phyloP scores from a whole-genome alignment of 2,797 vertebrate genomes.

The Lates japonicus region DNA sequence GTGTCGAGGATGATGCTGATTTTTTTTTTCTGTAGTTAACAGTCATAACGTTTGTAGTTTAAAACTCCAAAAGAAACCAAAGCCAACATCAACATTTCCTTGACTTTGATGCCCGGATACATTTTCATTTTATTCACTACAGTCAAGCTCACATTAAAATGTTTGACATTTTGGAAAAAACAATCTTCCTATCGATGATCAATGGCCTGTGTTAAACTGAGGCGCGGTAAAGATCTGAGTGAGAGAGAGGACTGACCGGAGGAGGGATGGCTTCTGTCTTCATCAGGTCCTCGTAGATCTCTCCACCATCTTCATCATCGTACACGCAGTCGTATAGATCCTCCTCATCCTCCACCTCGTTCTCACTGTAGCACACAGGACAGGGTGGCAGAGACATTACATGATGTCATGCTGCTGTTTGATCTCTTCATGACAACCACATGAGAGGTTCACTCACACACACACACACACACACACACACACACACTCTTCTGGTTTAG shows the following conservation, averaged over 20 bases:
- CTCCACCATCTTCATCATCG: slow-evolving; percentile 95
- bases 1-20: too few species aligned
- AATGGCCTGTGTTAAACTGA: not conserved
- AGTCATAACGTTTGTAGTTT: too few species aligned
- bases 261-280: slow-evolving; percentile 92
- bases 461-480: slow-evolving; percentile 10
- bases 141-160: not conserved
- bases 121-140: not conserved
- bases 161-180: not conserved
- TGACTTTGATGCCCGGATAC: too few species aligned
- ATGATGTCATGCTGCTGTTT: slow-evolving; percentile 21
- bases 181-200: too few species aligned
- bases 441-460: slow-evolving; percentile 4
- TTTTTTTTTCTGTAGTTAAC: too few species aligned
- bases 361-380: slow-evolving; percentile 86
- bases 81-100: too few species aligned
- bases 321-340: slow-evolving; percentile 98
- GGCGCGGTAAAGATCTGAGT: not conserved
- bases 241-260: slow-evolving; percentile 81
- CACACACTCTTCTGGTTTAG: slow-evolving; percentile 15
- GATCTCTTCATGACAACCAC: slow-evolving; percentile 12
- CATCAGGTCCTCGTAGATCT: slow-evolving; percentile 98
- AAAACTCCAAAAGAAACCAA: too few species aligned
- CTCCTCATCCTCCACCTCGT: slow-evolving; percentile 92
- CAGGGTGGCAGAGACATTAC: not conserved